phyloP scores from a whole-genome alignment of 2,113 vertebrate genomes.

The Natator depressus region DNA sequence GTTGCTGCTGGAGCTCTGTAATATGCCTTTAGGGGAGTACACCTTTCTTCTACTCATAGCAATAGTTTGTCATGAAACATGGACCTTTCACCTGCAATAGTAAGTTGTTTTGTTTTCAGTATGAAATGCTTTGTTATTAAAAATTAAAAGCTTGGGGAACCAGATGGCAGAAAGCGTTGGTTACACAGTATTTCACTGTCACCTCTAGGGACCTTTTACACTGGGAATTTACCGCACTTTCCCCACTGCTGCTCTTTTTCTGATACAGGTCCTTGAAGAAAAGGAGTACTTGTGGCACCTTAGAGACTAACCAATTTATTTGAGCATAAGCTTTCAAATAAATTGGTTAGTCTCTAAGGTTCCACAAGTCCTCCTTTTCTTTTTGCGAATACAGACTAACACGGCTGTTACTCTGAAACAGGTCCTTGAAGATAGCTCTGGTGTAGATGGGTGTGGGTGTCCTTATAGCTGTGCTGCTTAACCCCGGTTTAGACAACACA shows the following conservation, averaged over 20 bases:
- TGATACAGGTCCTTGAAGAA: fast-evolving
- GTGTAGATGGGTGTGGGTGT: not conserved
- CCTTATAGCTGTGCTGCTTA: not conserved
- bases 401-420: too few species aligned
- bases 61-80: not conserved
- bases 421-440: not conserved
- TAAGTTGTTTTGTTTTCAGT: not conserved
- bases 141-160: not conserved
- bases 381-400: too few species aligned
- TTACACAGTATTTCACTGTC: not conserved
- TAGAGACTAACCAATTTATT: too few species aligned
- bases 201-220: not conserved
- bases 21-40: not conserved
- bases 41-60: not conserved
- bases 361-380: too few species aligned
- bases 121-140: not conserved
- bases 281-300: too few species aligned
- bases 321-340: too few species aligned
- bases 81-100: not conserved
- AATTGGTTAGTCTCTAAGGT: too few species aligned
- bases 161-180: not conserved
- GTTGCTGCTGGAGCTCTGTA: not conserved
- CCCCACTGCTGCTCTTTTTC: fast-evolving
- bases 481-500: fast-evolving
- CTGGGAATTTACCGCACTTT: not conserved